These are phyloP conservation scores for Bombus pyrosoma DNA, from an alignment of 1,140 invertebrate genomes.

Conservation along the genomic window DNA sequence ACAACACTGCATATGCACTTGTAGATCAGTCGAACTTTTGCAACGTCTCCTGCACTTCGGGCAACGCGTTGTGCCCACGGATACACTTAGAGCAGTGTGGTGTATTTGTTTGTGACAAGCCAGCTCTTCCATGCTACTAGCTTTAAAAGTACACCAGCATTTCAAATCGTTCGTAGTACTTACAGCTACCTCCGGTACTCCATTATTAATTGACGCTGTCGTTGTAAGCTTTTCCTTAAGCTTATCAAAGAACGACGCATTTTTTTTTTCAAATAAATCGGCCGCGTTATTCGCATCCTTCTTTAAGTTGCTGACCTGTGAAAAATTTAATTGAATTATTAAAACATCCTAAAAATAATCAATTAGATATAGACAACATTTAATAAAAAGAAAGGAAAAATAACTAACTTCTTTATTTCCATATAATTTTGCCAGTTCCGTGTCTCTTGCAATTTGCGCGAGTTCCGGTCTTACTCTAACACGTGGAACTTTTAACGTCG, in stretches of 20 bases:
- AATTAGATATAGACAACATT: neutral
- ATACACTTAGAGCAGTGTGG: conserved; percentile 79
- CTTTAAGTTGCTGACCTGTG: conserved; percentile 68
- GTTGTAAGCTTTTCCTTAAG: conserved; percentile 89
- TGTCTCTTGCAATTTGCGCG: conserved; percentile 83
- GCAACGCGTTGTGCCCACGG: conserved; percentile 89
- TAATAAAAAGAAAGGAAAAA: neutral
- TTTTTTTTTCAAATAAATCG: conserved; percentile 86
- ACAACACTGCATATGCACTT: conserved; percentile 89
- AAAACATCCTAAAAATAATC: neutral
- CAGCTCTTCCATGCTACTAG: conserved; percentile 74
- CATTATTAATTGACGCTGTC: conserved; percentile 77
- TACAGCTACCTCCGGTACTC: conserved; percentile 80
- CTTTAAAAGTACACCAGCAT: conserved; percentile 81
- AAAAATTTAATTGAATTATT: neutral
- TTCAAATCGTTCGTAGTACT: conserved; percentile 77
- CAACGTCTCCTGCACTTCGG: conserved; percentile 92
- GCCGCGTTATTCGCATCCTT: conserved; percentile 74
- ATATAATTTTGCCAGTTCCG: conserved; percentile 82
- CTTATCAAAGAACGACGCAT: conserved; percentile 91
- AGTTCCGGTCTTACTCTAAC: conserved; percentile 77
- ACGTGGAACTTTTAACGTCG: conserved; percentile 75
- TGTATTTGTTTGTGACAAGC: conserved; percentile 77
- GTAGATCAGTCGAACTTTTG: conserved; percentile 90
- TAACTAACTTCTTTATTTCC: conserved; percentile 78